Conservation (phyloP, 2,888 invertebrate genomes). For the Liodrosophila aerea region DNA sequence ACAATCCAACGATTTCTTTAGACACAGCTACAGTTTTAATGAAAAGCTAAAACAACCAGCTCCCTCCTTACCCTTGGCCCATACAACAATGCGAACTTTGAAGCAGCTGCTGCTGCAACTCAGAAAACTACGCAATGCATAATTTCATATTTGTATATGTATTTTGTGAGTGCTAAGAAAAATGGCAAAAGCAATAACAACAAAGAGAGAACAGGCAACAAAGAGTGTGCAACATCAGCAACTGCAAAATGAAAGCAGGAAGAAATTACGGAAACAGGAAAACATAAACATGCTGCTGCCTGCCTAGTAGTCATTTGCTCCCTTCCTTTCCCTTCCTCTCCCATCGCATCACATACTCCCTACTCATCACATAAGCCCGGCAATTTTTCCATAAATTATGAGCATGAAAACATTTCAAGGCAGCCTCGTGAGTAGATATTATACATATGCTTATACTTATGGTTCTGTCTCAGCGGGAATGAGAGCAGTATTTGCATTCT, state of each 20-base stretch:
- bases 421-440: slow-evolving; percentile 60
- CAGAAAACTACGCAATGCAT: slow-evolving; percentile 50
- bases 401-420: slow-evolving; percentile 68
- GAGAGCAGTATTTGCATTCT: too few relatives aligned
- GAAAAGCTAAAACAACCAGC: too few relatives aligned
- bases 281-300: slow-evolving; percentile 69
- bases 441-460: slow-evolving; percentile 37
- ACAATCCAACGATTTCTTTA: too few relatives aligned
- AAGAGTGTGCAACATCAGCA: slow-evolving; percentile 20
- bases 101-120: slow-evolving; percentile 33
- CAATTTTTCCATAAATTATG: slow-evolving; percentile 73
- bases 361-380: slow-evolving; percentile 2
- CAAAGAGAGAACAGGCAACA: slow-evolving; percentile 1
- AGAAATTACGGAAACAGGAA: slow-evolving; percentile 77
- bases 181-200: slow-evolving; percentile 23
- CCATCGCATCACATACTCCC: neutral
- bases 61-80: slow-evolving; percentile 3
- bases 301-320: slow-evolving; percentile 26
- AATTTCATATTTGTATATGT: slow-evolving; percentile 36
- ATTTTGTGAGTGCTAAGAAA: slow-evolving; percentile 49
- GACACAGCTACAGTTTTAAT: too few relatives aligned
- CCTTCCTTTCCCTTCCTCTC: neutral
- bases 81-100: slow-evolving; percentile 14
- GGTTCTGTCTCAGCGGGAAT: slow-evolving; percentile 14
- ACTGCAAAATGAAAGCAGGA: slow-evolving; percentile 62